A percentile compares a stretch with the other conserved stretches of the same genome.
Evolutionary conservation across 1,140 invertebrate species (phyloP).

Genomic region (Lasaia peninsularis): DNA sequence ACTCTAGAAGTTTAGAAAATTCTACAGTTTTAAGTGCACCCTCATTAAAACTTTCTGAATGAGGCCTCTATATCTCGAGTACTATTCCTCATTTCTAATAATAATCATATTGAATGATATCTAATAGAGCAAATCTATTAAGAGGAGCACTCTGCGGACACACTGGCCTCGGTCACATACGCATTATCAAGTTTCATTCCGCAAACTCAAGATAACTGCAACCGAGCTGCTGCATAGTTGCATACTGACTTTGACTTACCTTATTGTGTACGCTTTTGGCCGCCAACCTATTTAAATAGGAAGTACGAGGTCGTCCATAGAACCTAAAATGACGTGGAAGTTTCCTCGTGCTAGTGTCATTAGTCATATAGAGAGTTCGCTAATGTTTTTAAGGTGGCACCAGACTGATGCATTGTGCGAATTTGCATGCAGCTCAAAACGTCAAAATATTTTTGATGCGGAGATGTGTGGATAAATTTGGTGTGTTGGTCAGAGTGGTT

Average conservation of each 20-base stretch:
- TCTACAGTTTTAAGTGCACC: no score
- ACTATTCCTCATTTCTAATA: neutral
- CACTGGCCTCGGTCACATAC: constrained; percentile 59
- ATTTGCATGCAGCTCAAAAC: constrained; percentile 14
- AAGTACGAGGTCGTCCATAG: constrained; percentile 49
- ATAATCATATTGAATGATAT: neutral
- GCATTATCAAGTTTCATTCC: constrained; percentile 67
- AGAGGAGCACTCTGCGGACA: constrained; percentile 23
- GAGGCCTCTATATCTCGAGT: neutral
- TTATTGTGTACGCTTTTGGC: constrained; percentile 55
- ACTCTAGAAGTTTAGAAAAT: no score
- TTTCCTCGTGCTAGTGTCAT: constrained; percentile 49
- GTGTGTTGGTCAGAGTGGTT: no score
- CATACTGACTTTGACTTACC: constrained; percentile 52
- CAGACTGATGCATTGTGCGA: neutral
- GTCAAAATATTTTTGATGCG: no score
- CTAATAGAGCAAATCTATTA: constrained; percentile 4
- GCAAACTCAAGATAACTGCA: constrained; percentile 69
- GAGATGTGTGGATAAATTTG: no score
- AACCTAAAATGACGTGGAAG: constrained; percentile 48
- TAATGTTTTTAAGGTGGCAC: constrained; percentile 16
- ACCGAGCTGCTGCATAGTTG: constrained; percentile 43
- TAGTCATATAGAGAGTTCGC: constrained; percentile 41
- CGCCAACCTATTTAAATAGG: constrained; percentile 52
- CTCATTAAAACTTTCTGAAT: neutral